Percentiles rank a stretch among this genome's conserved stretches.
Conservation (phyloP, 2,888 invertebrate species). For the Autographa pulchrina region DNA sequence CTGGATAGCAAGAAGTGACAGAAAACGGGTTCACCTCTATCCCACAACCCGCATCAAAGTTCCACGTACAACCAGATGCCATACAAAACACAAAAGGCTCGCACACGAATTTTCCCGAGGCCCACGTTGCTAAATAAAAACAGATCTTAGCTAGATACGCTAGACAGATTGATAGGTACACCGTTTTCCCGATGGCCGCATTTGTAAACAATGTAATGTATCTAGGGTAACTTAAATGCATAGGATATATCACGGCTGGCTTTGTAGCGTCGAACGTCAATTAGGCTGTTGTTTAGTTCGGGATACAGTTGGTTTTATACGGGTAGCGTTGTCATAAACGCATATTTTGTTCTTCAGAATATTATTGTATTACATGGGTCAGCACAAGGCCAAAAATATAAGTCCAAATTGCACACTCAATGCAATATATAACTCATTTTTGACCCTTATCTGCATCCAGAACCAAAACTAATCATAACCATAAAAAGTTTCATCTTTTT, state of each 20-base stretch:
- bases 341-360: no score
- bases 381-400: no score
- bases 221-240: slow-evolving; percentile 2
- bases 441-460: no score
- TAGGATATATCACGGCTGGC: neutral
- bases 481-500: no score
- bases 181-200: neutral
- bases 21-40: neutral
- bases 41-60: neutral
- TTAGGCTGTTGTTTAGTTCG: neutral
- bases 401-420: no score
- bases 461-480: no score
- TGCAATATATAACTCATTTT: no score
- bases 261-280: neutral
- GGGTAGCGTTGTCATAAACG: neutral
- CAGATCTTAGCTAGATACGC: slow-evolving; percentile 1
- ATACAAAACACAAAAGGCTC: neutral
- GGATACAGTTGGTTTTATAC: neutral
- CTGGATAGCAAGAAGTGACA: neutral
- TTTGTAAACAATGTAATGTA: neutral
- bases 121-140: neutral
- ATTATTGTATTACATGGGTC: no score
- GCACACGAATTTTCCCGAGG: neutral
- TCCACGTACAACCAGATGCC: neutral
- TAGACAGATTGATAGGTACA: slow-evolving; percentile 4